phyloP scores from a whole-genome alignment of 2,888 invertebrate species.

The Quadriops clusia region DNA sequence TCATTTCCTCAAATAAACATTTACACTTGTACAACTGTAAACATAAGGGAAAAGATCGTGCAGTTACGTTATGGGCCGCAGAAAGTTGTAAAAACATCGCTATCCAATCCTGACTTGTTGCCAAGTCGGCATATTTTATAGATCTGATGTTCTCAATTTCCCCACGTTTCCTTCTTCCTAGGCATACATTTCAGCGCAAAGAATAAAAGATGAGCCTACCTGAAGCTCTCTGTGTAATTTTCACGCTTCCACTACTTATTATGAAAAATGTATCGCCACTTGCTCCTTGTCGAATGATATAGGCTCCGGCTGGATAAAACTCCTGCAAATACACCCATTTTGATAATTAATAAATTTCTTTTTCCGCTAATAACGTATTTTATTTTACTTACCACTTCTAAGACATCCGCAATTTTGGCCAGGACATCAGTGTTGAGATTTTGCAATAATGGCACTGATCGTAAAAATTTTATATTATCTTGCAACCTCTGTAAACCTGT shows the following conservation, averaged over 20 bases:
- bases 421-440: conserved; percentile 45
- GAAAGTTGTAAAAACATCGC: too few species aligned
- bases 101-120: too few species aligned
- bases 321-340: conserved; percentile 34
- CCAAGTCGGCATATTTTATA: too few species aligned
- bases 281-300: conserved; percentile 53
- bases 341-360: not conserved
- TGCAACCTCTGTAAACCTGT: conserved; percentile 54
- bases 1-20: too few species aligned
- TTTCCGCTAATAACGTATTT: not conserved
- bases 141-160: too few species aligned
- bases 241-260: conserved; percentile 47
- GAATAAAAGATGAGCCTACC: conserved; percentile 27
- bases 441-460: conserved; percentile 49
- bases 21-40: too few species aligned
- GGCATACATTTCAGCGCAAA: not conserved
- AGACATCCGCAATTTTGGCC: conserved; percentile 56
- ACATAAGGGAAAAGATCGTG: too few species aligned
- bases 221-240: conserved; percentile 39
- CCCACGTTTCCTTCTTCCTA: not conserved
- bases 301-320: conserved; percentile 49
- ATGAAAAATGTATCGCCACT: conserved; percentile 55
- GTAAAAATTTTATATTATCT: conserved; percentile 54
- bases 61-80: too few species aligned
- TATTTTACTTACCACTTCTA: conserved; percentile 49